phyloP scores from a whole-genome alignment of 2,888 invertebrate species.

The Calephelis perditalis region DNA sequence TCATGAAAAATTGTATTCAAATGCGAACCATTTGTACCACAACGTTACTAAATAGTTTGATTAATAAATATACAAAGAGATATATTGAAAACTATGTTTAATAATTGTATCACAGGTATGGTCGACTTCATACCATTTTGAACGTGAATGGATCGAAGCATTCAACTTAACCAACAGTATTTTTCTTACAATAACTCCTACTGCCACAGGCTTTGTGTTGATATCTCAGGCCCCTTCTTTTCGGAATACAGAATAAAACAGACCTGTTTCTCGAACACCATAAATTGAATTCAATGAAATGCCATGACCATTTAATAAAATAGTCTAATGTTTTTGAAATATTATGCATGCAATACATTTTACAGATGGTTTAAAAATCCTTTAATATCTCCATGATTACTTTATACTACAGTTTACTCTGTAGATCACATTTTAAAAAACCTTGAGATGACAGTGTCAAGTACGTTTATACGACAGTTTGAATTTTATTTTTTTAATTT shows the following conservation, averaged over 20 bases:
- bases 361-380: too few species aligned
- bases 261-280: slow-evolving; percentile 4
- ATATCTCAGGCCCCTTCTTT: slow-evolving; percentile 17
- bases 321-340: not conserved
- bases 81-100: slow-evolving; percentile 25
- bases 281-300: not conserved
- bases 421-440: too few species aligned
- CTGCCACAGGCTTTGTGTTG: slow-evolving; percentile 36
- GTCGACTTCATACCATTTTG: slow-evolving; percentile 33
- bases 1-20: slow-evolving; percentile 5
- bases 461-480: too few species aligned
- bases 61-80: slow-evolving; percentile 24
- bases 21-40: slow-evolving; percentile 22
- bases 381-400: too few species aligned
- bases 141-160: slow-evolving; percentile 37
- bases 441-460: too few species aligned
- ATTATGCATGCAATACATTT: not conserved
- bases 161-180: slow-evolving; percentile 34
- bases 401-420: too few species aligned
- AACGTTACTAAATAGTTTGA: slow-evolving; percentile 27
- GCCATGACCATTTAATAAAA: not conserved
- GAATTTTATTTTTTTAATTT: too few species aligned
- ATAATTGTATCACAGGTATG: slow-evolving; percentile 39
- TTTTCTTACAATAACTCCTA: slow-evolving; percentile 35
- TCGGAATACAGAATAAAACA: slow-evolving; percentile 5